These are phyloP conservation scores for Girardinus metallicus DNA, from an alignment of 2,797 vertebrate species.

Conservation along the genomic window DNA sequence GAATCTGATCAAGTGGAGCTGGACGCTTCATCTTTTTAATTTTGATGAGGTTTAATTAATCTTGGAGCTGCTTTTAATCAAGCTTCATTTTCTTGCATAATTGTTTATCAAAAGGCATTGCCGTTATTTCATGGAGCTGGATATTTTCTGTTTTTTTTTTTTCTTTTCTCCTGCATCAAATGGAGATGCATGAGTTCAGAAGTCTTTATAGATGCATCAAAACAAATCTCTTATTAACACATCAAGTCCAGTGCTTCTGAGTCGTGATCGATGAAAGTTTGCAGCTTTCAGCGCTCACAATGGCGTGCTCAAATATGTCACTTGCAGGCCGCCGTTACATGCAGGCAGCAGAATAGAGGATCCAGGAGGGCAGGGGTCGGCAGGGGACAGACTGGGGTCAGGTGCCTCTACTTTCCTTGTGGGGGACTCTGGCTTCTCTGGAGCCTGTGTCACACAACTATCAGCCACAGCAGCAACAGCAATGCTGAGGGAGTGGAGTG, in stretches of 20 bases:
- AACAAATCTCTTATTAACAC: slow-evolving; percentile 12
- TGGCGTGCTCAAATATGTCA: slow-evolving; percentile 80
- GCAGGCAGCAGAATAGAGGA: slow-evolving; percentile 79
- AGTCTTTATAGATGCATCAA: slow-evolving; percentile 20
- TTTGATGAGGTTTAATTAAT: slow-evolving; percentile 55
- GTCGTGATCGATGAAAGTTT: slow-evolving; percentile 9
- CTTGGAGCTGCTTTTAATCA: slow-evolving; percentile 39
- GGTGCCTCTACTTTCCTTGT: slow-evolving; percentile 85
- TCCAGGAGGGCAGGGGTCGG: slow-evolving; percentile 72
- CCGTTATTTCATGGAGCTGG: slow-evolving; percentile 16
- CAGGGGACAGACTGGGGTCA: slow-evolving; percentile 73
- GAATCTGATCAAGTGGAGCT: slow-evolving; percentile 57
- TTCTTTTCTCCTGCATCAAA: slow-evolving; percentile 18
- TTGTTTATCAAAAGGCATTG: slow-evolving; percentile 44
- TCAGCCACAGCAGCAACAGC: slow-evolving; percentile 84
- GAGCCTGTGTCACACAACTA: slow-evolving; percentile 84
- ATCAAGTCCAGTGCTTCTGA: slow-evolving; percentile 30
- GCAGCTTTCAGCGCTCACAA: slow-evolving; percentile 61
- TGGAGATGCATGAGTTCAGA: slow-evolving; percentile 35
- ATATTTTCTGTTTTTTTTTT: neutral
- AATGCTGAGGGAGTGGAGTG: slow-evolving; percentile 80
- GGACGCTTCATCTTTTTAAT: slow-evolving; percentile 49
- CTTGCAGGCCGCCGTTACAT: slow-evolving; percentile 79
- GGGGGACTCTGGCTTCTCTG: slow-evolving; percentile 84
- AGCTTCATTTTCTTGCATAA: slow-evolving; percentile 32